Percentiles rank a stretch among this genome's conserved stretches.
These are phyloP conservation scores for Sylvilagus floridanus DNA, from an alignment of 2,797 vertebrate species.

Conservation along the genomic window DNA sequence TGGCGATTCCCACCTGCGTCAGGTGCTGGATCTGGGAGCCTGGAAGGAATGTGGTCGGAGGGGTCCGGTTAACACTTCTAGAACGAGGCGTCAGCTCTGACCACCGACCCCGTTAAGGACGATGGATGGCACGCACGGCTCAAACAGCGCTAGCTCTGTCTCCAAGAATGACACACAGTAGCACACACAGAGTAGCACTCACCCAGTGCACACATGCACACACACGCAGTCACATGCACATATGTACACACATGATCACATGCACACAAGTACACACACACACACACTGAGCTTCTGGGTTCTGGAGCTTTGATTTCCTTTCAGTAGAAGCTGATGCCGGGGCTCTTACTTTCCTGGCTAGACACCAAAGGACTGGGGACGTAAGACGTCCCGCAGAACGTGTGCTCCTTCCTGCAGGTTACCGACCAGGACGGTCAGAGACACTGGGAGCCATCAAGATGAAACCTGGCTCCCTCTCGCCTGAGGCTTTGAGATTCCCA, in stretches of 20 bases:
- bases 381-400: not conserved
- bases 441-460: not conserved
- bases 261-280: not conserved
- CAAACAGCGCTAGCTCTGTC: not conserved
- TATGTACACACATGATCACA: not conserved
- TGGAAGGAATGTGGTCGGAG: conserved; percentile 83
- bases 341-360: not conserved
- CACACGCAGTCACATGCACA: not conserved
- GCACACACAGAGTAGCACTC: not conserved
- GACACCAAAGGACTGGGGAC: not conserved
- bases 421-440: not conserved
- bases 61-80: not conserved
- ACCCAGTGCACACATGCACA: not conserved
- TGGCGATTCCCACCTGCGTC: conserved; percentile 97
- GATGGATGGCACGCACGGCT: accelerated
- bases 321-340: not conserved
- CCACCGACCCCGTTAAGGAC: not conserved
- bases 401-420: not conserved
- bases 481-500: not conserved
- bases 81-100: not conserved
- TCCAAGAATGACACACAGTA: not conserved
- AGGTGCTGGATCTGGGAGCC: conserved; percentile 98
- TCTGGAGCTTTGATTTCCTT: not conserved
- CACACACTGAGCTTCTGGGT: not conserved
- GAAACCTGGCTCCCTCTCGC: not conserved